These are phyloP conservation scores for Deroptyus accipitrinus DNA, from an alignment of 2,113 vertebrate genomes.

Conservation along the genomic window DNA sequence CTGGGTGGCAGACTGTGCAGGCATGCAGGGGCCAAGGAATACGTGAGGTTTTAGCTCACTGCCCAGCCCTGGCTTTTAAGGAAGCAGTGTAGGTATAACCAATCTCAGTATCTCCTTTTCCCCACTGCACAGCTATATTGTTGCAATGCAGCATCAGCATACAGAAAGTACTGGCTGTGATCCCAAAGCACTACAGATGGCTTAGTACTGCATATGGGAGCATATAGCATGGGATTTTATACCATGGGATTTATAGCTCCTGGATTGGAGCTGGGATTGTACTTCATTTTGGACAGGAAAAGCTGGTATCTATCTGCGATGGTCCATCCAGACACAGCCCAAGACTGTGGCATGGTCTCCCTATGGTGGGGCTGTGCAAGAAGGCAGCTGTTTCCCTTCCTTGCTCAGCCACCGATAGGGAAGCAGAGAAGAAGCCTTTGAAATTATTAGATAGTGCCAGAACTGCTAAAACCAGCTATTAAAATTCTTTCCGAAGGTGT, in stretches of 20 bases:
- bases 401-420: not conserved
- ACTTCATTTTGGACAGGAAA: not conserved
- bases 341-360: not conserved
- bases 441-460: not conserved
- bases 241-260: not conserved
- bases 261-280: not conserved
- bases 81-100: not conserved
- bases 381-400: not conserved
- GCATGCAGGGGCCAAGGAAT: not conserved
- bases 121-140: not conserved
- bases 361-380: not conserved
- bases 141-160: not conserved
- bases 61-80: not conserved
- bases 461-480: not conserved
- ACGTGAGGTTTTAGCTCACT: not conserved
- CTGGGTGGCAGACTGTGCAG: fast-evolving
- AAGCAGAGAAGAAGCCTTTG: not conserved
- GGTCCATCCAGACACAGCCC: not conserved
- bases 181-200: not conserved
- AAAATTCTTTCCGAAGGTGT: not conserved
- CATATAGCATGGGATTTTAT: not conserved
- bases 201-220: not conserved
- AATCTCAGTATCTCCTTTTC: not conserved
- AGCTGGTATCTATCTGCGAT: not conserved
- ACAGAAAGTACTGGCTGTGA: not conserved